Evolutionary conservation across 2,888 invertebrate species (phyloP).

Genomic region (Phorcus lineatus): DNA sequence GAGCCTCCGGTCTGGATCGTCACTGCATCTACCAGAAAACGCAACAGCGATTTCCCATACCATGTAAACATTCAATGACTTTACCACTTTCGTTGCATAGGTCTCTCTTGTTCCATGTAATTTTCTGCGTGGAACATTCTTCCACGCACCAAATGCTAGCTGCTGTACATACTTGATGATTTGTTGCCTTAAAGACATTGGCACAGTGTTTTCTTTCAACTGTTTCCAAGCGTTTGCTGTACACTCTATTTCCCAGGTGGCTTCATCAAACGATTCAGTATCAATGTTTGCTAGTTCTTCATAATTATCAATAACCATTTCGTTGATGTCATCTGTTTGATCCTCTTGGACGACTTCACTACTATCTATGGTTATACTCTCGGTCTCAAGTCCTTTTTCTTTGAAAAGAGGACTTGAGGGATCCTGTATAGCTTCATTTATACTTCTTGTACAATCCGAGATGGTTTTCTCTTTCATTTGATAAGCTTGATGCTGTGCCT

Average conservation of each 20-base stretch:
- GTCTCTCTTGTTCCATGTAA: not conserved
- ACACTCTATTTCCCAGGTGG: conserved; percentile 71
- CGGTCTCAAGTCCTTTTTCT: no score
- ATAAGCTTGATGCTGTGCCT: no score
- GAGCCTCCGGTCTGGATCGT: conserved; percentile 52
- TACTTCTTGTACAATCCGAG: no score
- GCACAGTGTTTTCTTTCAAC: conserved; percentile 50
- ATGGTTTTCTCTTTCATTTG: no score
- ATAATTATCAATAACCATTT: not conserved
- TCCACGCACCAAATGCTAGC: conserved; percentile 58
- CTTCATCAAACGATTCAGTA: conserved; percentile 57
- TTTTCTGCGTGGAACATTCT: not conserved
- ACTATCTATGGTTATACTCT: no score
- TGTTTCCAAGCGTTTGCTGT: conserved; percentile 64
- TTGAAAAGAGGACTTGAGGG: no score
- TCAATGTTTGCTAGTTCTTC: conserved; percentile 29
- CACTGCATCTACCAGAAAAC: conserved; percentile 63
- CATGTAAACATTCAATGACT: conserved; percentile 43
- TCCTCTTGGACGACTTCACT: not conserved
- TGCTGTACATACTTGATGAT: conserved; percentile 50
- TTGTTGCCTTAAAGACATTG: conserved; percentile 47
- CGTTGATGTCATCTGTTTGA: not conserved
- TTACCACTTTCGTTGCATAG: not conserved
- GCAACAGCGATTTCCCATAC: conserved; percentile 68
- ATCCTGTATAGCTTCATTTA: no score